Base-by-base conservation (phyloP, 2,888 invertebrate species). In the Nesidiocoris tenuis region DNA sequence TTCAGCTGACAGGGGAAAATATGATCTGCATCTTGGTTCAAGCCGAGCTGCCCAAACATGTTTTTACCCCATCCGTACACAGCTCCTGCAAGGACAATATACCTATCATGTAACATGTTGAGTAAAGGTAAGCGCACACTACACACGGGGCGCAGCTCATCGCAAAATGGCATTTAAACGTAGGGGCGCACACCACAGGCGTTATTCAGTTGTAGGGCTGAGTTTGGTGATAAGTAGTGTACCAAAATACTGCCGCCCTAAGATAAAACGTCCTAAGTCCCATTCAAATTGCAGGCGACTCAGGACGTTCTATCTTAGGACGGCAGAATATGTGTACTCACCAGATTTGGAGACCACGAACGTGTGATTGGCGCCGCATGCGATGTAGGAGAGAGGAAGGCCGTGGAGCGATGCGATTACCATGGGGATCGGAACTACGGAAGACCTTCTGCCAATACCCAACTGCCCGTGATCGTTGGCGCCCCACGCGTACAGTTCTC, bases 51-150 rank as follows among this genome's bases (percentile, higher is more conserved):
- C 0, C 95, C 95, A 81, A 88, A 88, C 59, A 87, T 87, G 83
- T 95, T 95, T 84, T 90, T 92, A 71, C 95, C 95, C 93, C 94
- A 95, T 22, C 92, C 93, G 84, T 90, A 95, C 0, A 95, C 91
- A 56, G 93, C 91, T 78, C 94, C 93, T 77, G 90, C 39, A 39
- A 39, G 39, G n/a, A n/a, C n/a, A n/a, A n/a, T n/a, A n/a, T 89
- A 82, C 7, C 54, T 12, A 54, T 54, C 12, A 54, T n/a, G n/a
- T n/a, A n/a, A n/a, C n/a, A n/a, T n/a, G n/a, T n/a, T n/a, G n/a
- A n/a, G n/a, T n/a, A n/a, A n/a, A 55, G 16, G 55, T 12, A 55
- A 12, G 12, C 55, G 12, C 55, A 9, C 55, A 55, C 55, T 16
- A 9, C 55, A 16, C 12, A 55, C 9, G 9, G 16, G 16, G 55